Evolutionary conservation across 1,140 invertebrate genomes (phyloP), one percentile per base, ranked within the genome.

Genomic region (Hestina assimilis): DNA sequence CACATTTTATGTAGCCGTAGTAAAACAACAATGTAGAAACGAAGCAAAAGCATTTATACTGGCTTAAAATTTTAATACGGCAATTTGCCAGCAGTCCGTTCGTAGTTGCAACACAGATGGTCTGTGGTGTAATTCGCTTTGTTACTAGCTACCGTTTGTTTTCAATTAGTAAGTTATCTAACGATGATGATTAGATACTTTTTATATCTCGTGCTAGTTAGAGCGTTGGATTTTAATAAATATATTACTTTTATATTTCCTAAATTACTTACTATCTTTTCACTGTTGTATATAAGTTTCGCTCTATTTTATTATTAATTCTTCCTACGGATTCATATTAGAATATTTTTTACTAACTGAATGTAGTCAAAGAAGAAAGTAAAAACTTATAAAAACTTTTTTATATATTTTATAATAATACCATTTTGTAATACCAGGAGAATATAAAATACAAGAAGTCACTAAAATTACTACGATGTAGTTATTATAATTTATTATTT

Each of bases 21-120:
- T 55, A 55, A 55, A 55, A 56, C 45, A 41, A 48, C 54, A 56
- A 41, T 48, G 54, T 48, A 48, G 20, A 31, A 47, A 62, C 62
- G 71, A 63, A 63, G 68, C 63, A 63, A 63, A 64, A 70, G 63
- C 73, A 64, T 69, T 76, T 72, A 70, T 76, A 65, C 67, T 55
- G 66, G 62, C 67, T 76, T 75, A 77, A 77, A 77, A 72, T 75
- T 82, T 84, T 82, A 80, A 84, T 70, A 69, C 68, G 52, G 72
- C 69, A 80, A 74, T 80, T 79, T 76, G 55, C 55, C 55, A 55
- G 53, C 33, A 50, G 45, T 48, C 41, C 40, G 56, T 31, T 33
- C 26, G 46, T 23, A 23, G 54, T 52, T 52, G 56, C 56, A 28
- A 52, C 55, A 57, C 40, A 51, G 48, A 51, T 40, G 47, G 43